Base-by-base conservation (phyloP, 2,797 vertebrate genomes). In the Harpagifer antarcticus region DNA sequence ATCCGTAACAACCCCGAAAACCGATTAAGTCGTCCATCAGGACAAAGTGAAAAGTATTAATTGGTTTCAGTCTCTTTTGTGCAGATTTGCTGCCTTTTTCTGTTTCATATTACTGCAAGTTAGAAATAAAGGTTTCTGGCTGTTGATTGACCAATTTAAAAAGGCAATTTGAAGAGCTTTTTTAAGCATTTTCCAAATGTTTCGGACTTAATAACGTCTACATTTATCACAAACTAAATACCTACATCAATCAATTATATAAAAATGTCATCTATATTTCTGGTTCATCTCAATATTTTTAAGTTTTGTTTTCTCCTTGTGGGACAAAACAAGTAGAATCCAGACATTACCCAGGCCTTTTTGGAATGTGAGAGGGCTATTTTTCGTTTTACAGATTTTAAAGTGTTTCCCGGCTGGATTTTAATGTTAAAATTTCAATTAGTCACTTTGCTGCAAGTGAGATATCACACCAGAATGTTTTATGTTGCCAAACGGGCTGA, bases 391-490 rank as follows among this genome's bases (percentile, higher is more conserved):
- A 57, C 53, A 31, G 31, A 27, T 48, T 45, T 37, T 23, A 16
- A 47, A 55, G 37, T 31, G 50, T 67, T 43, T 19, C 13, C 4
- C 17, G 33, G 33, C 49, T 23, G 31, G 14, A 61, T 43, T 54
- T 54, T 2, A 43, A 58, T 56, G 33, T 37, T 3, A 45, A 15
- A 15, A 23, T 49, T 52, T 73, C 27, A 43, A 43, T 72, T 40
- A 23, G 40, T 69, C 69, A 61, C 66, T 55, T 58, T 62, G 55
- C 65, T 69, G 72, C 7, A 47, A 44, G 33, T 73, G 27, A 79
- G 60, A 60, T 10, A 47, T 69, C 52, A 58, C 70, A 71, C 2
- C 71, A 50, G 44, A 44, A 17, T 42, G 37, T 20, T 49, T 40
- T 14, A 56, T 61, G 70, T 20, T 40, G 60, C 68, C 59, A 48